phyloP scores from a whole-genome alignment of 2,113 vertebrate genomes.

The Sprattus sprattus region DNA sequence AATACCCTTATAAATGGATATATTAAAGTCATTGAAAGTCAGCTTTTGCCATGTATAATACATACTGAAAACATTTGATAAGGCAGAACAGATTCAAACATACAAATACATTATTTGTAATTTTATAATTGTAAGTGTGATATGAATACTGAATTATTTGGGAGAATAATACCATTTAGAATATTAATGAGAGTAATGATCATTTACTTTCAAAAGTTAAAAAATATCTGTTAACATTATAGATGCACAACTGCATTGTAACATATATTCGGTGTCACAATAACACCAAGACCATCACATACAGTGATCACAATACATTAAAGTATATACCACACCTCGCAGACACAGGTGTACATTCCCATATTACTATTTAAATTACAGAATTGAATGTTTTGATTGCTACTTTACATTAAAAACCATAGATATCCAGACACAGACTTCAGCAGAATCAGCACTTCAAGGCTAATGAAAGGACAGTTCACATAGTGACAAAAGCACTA shows the following conservation, averaged over 20 bases:
- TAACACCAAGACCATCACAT: background rate
- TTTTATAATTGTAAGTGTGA: background rate
- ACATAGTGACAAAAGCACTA: background rate
- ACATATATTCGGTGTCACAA: background rate
- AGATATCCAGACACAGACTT: background rate
- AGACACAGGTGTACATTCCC: background rate
- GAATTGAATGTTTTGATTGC: background rate
- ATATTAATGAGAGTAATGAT: background rate
- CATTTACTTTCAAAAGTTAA: background rate
- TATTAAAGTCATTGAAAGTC: background rate
- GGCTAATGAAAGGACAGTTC: background rate
- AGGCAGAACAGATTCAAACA: background rate
- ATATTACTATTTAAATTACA: background rate
- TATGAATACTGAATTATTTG: conserved; percentile 10
- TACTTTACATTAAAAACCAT: background rate
- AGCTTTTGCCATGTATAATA: background rate
- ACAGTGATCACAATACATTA: conserved; percentile 16
- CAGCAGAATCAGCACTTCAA: background rate
- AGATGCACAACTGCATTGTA: background rate
- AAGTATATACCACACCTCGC: background rate
- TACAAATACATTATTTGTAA: background rate
- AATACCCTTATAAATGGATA: background rate
- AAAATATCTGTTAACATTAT: background rate
- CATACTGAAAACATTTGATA: conserved; percentile 3
- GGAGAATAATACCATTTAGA: background rate